Evolutionary conservation across 2,888 invertebrate species (phyloP).

Genomic region (Melangyna quadrimaculata): DNA sequence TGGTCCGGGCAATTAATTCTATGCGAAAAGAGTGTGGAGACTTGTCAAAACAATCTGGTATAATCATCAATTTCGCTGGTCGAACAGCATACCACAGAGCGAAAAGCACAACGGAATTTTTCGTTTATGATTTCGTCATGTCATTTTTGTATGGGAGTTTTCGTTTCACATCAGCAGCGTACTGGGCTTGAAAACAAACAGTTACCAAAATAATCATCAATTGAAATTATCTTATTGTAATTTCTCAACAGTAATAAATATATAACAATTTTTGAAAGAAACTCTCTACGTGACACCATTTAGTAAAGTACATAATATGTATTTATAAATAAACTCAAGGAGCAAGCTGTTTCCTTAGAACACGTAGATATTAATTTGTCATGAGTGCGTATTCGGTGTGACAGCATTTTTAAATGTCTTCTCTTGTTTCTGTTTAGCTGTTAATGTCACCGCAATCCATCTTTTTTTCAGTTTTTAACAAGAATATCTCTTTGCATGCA

Average conservation of each 20-base stretch:
- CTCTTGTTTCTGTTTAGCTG: conserved; percentile 45
- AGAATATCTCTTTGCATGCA: not conserved
- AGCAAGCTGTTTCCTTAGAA: conserved; percentile 33
- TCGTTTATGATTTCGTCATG: too few species aligned
- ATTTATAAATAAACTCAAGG: not conserved
- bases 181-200: too few species aligned
- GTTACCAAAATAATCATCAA: too few species aligned
- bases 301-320: not conserved
- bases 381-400: conserved; percentile 37
- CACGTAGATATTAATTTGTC: conserved; percentile 59
- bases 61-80: too few species aligned
- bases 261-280: not conserved
- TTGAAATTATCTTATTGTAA: not conserved
- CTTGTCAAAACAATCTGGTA: too few species aligned
- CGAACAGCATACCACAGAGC: too few species aligned
- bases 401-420: conserved; percentile 55
- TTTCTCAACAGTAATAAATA: not conserved
- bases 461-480: conserved; percentile 47
- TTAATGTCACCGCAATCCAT: conserved; percentile 64
- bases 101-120: too few species aligned
- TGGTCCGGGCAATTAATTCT: too few species aligned
- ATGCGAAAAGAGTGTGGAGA: too few species aligned
- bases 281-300: not conserved
- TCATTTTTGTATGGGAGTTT: too few species aligned
- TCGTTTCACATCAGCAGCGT: too few species aligned